Percentiles rank a stretch among this genome's conserved stretches.
Conservation (phyloP, 2,888 invertebrate genomes). For the Steinernema hermaphroditum region DNA sequence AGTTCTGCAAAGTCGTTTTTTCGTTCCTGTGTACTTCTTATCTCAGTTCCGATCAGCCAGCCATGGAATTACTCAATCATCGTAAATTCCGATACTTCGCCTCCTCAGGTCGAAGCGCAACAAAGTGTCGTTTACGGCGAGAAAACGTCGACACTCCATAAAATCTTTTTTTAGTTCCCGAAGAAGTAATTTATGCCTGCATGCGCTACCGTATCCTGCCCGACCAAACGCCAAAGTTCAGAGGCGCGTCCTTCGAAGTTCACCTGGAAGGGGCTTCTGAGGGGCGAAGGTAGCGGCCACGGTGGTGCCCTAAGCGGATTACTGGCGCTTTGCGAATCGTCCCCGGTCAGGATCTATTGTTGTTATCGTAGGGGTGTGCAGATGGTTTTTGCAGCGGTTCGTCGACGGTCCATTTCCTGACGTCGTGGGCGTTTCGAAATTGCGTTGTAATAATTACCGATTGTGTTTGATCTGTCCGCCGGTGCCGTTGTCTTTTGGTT, state of each 20-base stretch:
- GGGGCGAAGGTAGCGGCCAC: background rate
- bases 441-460: conserved; percentile 22
- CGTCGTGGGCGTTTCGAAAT: conserved; percentile 24
- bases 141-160: conserved; percentile 25
- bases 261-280: background rate
- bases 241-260: background rate
- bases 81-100: conserved; percentile 12
- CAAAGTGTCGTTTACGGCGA: conserved; percentile 30
- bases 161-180: conserved; percentile 9
- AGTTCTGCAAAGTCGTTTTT: background rate
- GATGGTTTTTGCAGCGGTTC: conserved; percentile 7
- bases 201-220: conserved; percentile 13
- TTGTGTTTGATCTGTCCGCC: conserved; percentile 21
- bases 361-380: conserved; percentile 2
- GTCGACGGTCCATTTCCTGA: background rate
- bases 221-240: conserved; percentile 12
- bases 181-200: conserved; percentile 7
- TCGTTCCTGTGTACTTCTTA: conserved; percentile 6
- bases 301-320: conserved; percentile 14
- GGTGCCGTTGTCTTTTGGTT: conserved; percentile 21
- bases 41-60: background rate
- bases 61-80: conserved; percentile 27
- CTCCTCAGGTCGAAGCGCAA: conserved; percentile 14
- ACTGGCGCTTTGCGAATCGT: background rate
- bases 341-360: background rate